A percentile compares a stretch with the other conserved stretches of the same genome.
phyloP scores from a whole-genome alignment of 2,888 invertebrate genomes.

The Horisme vitalbata region DNA sequence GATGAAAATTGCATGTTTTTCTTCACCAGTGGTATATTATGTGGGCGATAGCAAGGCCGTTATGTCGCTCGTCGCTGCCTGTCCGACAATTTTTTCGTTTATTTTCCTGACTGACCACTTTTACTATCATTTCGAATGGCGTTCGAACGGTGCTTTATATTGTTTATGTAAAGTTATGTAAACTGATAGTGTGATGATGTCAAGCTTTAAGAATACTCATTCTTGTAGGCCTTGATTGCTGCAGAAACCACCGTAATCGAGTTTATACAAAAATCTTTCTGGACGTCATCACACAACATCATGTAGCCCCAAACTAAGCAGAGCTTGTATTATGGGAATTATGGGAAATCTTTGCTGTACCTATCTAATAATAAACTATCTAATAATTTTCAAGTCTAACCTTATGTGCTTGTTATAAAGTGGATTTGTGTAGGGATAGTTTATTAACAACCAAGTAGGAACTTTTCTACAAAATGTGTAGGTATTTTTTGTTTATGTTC shows the following conservation, averaged over 20 bases:
- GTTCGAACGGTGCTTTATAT: conserved; percentile 46
- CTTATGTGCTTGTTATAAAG: no score
- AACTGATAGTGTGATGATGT: conserved; percentile 33
- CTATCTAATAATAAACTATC: no score
- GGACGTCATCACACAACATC: no score
- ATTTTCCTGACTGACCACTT: conserved; percentile 57
- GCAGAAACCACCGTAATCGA: background rate
- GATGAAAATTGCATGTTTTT: conserved; percentile 14
- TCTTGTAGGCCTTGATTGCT: conserved; percentile 10
- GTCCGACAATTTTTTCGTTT: conserved; percentile 40
- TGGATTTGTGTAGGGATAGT: no score
- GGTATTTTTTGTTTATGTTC: no score
- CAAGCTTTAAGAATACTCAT: conserved; percentile 15
- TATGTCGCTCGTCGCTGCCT: conserved; percentile 39
- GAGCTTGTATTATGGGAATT: no score
- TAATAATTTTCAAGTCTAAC: no score
- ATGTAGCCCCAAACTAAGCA: no score
- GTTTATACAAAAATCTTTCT: no score
- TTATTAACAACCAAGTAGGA: no score
- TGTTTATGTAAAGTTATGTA: conserved; percentile 47
- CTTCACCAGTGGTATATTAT: conserved; percentile 17
- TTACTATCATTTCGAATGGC: conserved; percentile 61
- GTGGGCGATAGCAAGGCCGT: conserved; percentile 34
- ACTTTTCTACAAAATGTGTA: no score
- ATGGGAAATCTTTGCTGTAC: no score